Evolutionary conservation across 2,888 invertebrate genomes (phyloP).

Genomic region (Sturmia bella): DNA sequence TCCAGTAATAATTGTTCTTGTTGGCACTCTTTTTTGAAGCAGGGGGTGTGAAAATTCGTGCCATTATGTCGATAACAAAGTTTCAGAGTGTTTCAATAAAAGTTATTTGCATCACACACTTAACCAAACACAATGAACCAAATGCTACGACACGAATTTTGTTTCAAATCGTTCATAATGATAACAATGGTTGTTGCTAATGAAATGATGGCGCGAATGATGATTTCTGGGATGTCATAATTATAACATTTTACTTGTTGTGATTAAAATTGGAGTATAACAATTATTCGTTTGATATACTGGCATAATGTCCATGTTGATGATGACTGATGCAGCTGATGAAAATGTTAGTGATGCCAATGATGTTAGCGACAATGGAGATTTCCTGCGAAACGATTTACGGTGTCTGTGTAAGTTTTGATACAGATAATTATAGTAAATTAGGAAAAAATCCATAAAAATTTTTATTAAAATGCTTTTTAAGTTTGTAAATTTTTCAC

Average conservation of each 20-base stretch:
- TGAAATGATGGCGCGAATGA: conserved; percentile 40
- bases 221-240: conserved; percentile 57
- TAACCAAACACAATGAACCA: neutral
- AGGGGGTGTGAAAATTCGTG: neutral
- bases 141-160: conserved; percentile 24
- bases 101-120: neutral
- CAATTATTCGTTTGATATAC: conserved; percentile 22
- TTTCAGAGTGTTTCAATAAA: neutral
- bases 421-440: conserved; percentile 79
- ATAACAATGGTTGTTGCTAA: conserved; percentile 36
- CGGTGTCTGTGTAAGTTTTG: conserved; percentile 81
- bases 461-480: conserved; percentile 71
- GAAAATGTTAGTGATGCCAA: conserved; percentile 30
- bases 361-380: conserved; percentile 39
- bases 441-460: conserved; percentile 76
- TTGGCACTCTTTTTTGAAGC: no score
- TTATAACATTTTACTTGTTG: conserved; percentile 55
- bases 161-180: conserved; percentile 17
- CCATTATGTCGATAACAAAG: neutral
- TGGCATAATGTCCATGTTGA: conserved; percentile 17
- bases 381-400: conserved; percentile 82
- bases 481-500: conserved; percentile 67
- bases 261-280: conserved; percentile 45
- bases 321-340: conserved; percentile 29
- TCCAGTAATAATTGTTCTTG: no score